These are phyloP conservation scores for Yponomeuta cagnagella DNA, from an alignment of 2,888 invertebrate species.

Conservation along the genomic window DNA sequence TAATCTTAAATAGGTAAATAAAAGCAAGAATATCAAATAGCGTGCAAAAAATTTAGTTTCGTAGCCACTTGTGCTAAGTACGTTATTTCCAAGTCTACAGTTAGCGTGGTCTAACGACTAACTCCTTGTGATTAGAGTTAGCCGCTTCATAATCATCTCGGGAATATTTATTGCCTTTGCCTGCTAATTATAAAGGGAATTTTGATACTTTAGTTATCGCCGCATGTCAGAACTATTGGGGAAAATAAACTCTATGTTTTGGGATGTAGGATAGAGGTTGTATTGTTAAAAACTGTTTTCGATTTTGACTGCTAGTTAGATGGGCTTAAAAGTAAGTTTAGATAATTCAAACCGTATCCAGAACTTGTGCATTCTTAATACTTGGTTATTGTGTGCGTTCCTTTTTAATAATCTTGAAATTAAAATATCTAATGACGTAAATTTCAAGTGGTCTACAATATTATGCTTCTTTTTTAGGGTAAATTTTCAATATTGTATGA, in stretches of 20 bases:
- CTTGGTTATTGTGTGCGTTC: too few relatives aligned
- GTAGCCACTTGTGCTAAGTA: too few relatives aligned
- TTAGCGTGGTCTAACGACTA: conserved; percentile 39
- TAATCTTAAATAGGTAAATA: too few relatives aligned
- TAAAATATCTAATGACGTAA: too few relatives aligned
- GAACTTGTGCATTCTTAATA: too few relatives aligned
- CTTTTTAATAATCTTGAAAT: too few relatives aligned
- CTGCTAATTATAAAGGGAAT: conserved; percentile 68
- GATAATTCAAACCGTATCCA: not conserved
- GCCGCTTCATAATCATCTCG: conserved; percentile 65
- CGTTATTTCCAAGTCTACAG: conserved; percentile 27
- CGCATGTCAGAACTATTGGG: conserved; percentile 36
- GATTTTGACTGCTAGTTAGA: not conserved
- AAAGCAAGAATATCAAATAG: not conserved
- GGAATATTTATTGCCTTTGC: conserved; percentile 64
- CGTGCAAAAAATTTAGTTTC: not conserved
- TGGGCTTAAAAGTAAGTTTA: not conserved
- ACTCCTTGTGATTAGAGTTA: conserved; percentile 60
- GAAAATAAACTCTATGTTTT: not conserved
- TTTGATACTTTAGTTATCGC: conserved; percentile 71
- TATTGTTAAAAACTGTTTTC: not conserved
- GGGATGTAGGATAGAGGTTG: not conserved
- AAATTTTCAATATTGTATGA: too few relatives aligned
- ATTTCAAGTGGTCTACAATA: too few relatives aligned
- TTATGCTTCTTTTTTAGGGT: too few relatives aligned